Evolutionary conservation across 2,113 vertebrate genomes (phyloP), one percentile per base, ranked within the genome.

Genomic region (Quiscalus mexicanus): DNA sequence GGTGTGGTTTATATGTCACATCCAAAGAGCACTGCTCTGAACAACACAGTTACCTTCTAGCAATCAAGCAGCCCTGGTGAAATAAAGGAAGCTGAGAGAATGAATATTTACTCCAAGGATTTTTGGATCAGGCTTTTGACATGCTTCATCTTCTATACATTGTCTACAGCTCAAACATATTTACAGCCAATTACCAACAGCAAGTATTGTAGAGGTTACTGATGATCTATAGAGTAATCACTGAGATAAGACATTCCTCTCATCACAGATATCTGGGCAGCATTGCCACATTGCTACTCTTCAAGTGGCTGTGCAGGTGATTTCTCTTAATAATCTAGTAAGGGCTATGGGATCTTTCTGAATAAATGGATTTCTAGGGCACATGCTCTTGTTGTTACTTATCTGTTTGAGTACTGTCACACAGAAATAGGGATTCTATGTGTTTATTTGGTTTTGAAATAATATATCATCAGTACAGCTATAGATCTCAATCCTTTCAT

Each of bases 391-490:
- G 64, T 93, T 97, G 91, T 94, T 76, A 67, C 62, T 95, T 82
- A 91, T 95, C 87, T 90, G 96, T 82, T 82, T 95, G 63, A 96
- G 77, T 62, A 87, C 79, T 91, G 96, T 94, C 94, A 96, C 81
- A 88, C 87, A 97, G 92, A 97, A 93, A 87, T 82, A 93, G 63
- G 83, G 80, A 93, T 96, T 97, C 83, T 96, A 81, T 96, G 76
- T 30, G 25, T 97, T 96, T 95, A 92, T 96, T 96, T 96, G 90
- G 47, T 81, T 98, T 95, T 95, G 96, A 97, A 98, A 97, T 93
- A 97, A 96, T 93, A 70, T 59, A 87, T 96, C 88, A 97, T 97
- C 87, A 86, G 67, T 69, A 75, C 92, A 97, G 85, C 90, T 91
- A 89, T 42, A 94, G 89, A 91, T 97, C 73, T 97, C 96, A 89